Conservation (phyloP, 2,113 vertebrate species). For the Dunckerocampus dactyliophorus region DNA sequence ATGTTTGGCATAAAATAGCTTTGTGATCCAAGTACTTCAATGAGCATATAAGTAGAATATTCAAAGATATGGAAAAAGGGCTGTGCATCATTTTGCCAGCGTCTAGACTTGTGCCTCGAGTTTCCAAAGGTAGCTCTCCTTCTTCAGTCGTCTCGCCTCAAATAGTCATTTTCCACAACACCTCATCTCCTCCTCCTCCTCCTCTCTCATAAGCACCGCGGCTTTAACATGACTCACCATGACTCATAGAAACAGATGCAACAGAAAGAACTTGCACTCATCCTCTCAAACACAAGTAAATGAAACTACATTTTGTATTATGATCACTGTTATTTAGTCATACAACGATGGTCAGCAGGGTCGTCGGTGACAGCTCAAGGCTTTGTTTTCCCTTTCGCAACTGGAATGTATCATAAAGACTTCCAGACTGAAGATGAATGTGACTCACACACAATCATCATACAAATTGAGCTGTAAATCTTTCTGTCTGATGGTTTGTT, state of each 20-base stretch:
- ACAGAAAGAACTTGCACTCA: slow-evolving; percentile 23
- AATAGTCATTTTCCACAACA: slow-evolving; percentile 68
- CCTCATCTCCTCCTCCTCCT: slow-evolving; percentile 55
- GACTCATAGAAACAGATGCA: slow-evolving; percentile 58
- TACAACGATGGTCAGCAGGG: not conserved
- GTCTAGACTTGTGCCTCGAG: slow-evolving; percentile 57
- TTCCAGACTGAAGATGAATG: slow-evolving; percentile 9
- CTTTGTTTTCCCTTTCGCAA: slow-evolving; percentile 2
- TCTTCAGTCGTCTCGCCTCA: slow-evolving; percentile 61
- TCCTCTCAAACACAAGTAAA: slow-evolving; percentile 23
- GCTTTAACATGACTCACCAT: slow-evolving; percentile 61
- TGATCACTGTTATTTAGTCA: not conserved
- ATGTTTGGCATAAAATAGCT: slow-evolving; percentile 12
- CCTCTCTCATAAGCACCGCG: slow-evolving; percentile 37
- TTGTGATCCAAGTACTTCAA: slow-evolving; percentile 8
- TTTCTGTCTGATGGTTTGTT: not conserved
- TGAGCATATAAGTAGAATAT: slow-evolving; percentile 39
- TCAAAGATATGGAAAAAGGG: slow-evolving; percentile 22
- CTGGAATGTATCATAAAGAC: not conserved
- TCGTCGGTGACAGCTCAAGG: slow-evolving; percentile 23
- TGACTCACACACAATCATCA: slow-evolving; percentile 4
- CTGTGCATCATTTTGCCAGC: slow-evolving; percentile 29
- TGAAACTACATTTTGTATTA: not conserved
- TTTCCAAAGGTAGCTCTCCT: slow-evolving; percentile 57
- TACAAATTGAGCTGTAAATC: not conserved